Base-by-base conservation (phyloP, 2,113 vertebrate species). In the Alethe diademata region DNA sequence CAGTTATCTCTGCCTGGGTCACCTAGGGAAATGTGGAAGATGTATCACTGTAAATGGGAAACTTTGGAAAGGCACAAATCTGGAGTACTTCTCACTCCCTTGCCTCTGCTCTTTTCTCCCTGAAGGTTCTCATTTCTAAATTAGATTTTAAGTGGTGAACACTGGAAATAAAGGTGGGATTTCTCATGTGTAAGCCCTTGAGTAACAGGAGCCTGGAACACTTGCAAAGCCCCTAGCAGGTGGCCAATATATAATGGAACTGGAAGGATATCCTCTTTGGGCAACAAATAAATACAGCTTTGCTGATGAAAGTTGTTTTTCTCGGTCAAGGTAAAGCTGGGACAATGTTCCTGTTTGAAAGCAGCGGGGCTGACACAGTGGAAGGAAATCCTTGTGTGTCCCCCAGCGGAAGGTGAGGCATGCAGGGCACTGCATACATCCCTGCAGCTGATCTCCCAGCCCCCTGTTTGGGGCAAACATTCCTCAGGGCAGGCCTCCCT, bases 231-330 rank as follows among this genome's bases (percentile, higher is more conserved):
- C 92, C 40, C 8, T 69, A 93, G 80, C 93, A 97, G 94, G 65
- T 97, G 94, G 90, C 88, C 88, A 56, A 70, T 92, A 6, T 86
- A 88, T 58, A 96, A 94, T 73, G 88, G 73, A 57, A 85, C 23
- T 96, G 93, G 94, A 95, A 96, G 97, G 97, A 97, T 96, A 97
- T 97, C 97, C 96, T 96, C 95, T 95, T 78, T 25, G 72, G 76
- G 93, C 86, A 91, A 43, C 48, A 73, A 66, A 71, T 67, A 96
- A 95, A 76, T 57, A 26, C 73, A 94, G 92, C 86, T 91, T 92
- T 94, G 86, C 92, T 95, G 95, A 94, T 95, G 82, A 78, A 71
- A 82, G 86, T 88, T 97, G 91, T 94, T 97, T 96, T 96, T 91
- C 66, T 82, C 28, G 0, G 86, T 84, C 91, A 97, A 85, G 86